These are phyloP conservation scores for Archocentrus centrarchus DNA, from an alignment of 2,113 vertebrate genomes.

Conservation along the genomic window DNA sequence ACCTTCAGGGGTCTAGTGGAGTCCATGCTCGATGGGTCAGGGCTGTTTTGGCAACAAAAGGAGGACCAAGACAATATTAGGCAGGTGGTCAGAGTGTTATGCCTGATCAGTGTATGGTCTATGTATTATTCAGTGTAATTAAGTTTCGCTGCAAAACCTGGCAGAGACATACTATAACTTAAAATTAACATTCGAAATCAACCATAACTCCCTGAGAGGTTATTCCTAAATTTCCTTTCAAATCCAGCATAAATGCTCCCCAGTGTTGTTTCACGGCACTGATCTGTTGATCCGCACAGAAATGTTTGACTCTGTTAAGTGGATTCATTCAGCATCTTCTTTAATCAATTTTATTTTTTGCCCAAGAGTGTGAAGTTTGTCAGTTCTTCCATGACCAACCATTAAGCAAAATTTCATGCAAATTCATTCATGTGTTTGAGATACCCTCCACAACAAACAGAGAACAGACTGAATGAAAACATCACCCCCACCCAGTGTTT, in stretches of 20 bases:
- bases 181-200: not conserved
- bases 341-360: not conserved
- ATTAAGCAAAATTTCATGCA: conserved; percentile 14
- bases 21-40: too few species aligned
- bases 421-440: conserved; percentile 34
- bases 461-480: conserved; percentile 27
- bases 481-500: conserved; percentile 8
- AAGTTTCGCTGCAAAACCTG: not conserved
- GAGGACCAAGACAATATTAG: too few species aligned
- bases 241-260: not conserved
- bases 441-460: not conserved
- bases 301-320: not conserved
- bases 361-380: not conserved
- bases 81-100: too few species aligned
- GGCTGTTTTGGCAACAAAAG: too few species aligned
- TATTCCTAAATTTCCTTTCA: not conserved
- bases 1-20: too few species aligned
- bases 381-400: not conserved
- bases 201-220: not conserved
- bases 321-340: not conserved
- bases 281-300: not conserved
- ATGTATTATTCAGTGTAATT: not conserved
- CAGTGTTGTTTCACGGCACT: not conserved
- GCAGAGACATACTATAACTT: not conserved
- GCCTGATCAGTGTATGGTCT: not conserved